Evolutionary conservation across 2,888 invertebrate genomes (phyloP), one percentile per base, ranked within the genome.

Genomic region (Melieria picta): DNA sequence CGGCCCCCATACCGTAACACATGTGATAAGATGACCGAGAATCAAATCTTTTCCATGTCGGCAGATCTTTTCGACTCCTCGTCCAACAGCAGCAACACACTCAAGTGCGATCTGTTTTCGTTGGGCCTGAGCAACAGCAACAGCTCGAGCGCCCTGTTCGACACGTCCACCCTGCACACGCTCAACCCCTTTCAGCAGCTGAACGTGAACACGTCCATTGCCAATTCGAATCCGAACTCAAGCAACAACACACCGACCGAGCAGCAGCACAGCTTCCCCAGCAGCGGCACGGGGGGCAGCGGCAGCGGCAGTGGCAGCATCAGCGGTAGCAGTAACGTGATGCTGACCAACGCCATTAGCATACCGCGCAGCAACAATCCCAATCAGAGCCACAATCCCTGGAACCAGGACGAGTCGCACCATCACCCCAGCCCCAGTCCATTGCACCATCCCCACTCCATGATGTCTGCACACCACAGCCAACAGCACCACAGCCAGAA

Each of bases 51-150:
- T 79, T 79, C 85, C 79, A 84, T 85, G 83, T 85, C 86, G 80
- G 83, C 86, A 76, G 87, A 86, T 79, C 84, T 86, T 79, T 86
- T 86, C 80, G 86, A 86, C 81, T 84, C 80, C 72, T 84, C 86
- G 77, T 86, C 87, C 72, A 85, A 85, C 76, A 85, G 85, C 78
- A 86, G 82, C 79, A 85, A 86, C 78, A 79, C 84, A 65, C 73
- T 86, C 72, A 86, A 85, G 76, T 85, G 84, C 79, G 86, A 86
- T 75, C 71, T 85, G 69, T 85, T 82, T 76, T 79, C 85, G 16
- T 76, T 84, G 69, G 71, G 78, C 61, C 71, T 77, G 72, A 72
- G 74, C 67, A 75, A 74, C 65, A 79, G 80, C 71, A 80, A 79
- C 68, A 79, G 76, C 62, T 78, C 79, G 5, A 76, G 75, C 60